A percentile compares a stretch with the other conserved stretches of the same genome.
phyloP scores from a whole-genome alignment of 1,140 invertebrate species.

The Cepaea nemoralis region DNA sequence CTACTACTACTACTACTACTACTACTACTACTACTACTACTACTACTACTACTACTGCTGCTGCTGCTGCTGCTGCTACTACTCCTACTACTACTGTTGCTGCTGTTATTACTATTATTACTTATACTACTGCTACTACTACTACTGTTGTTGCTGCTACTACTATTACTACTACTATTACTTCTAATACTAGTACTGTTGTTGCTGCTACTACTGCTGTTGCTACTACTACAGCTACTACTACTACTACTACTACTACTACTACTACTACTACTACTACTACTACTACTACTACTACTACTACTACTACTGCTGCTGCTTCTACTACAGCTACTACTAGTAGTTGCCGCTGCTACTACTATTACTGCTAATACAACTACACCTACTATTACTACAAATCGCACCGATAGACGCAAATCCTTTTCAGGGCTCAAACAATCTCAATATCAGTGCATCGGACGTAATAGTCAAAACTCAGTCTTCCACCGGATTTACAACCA shows the following conservation, averaged over 20 bases:
- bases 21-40: neutral
- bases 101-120: neutral
- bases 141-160: neutral
- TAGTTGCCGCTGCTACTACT: neutral
- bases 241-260: neutral
- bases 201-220: neutral
- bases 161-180: neutral
- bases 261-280: neutral
- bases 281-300: neutral
- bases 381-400: too few relatives aligned
- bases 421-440: too few relatives aligned
- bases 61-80: neutral
- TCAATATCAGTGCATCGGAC: too few relatives aligned
- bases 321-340: neutral
- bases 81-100: neutral
- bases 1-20: neutral
- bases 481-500: too few relatives aligned
- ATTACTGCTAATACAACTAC: too few relatives aligned
- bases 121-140: neutral
- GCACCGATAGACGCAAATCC: too few relatives aligned
- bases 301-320: neutral
- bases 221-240: neutral
- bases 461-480: too few relatives aligned
- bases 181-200: neutral
- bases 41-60: neutral